These are phyloP conservation scores for Coptodon rendalli DNA, from an alignment of 2,113 vertebrate species.

Conservation along the genomic window DNA sequence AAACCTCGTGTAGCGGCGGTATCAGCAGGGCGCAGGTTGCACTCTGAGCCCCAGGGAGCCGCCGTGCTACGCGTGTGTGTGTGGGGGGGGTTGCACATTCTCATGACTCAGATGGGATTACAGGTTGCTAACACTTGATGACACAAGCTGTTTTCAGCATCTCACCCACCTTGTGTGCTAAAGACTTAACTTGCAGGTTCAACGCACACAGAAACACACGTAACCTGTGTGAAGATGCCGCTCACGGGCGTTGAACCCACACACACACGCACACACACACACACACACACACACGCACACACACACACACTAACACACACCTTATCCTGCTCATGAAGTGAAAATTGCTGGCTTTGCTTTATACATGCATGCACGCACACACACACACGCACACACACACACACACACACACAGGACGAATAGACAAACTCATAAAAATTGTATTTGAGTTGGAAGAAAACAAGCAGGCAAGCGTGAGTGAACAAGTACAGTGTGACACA, in stretches of 20 bases:
- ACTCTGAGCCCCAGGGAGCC: slow-evolving; percentile 29
- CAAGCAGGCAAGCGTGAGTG: background rate
- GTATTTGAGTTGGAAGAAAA: slow-evolving; percentile 10
- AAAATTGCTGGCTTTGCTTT: background rate
- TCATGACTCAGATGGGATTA: slow-evolving; percentile 65
- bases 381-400: background rate
- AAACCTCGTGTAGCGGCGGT: slow-evolving; percentile 33
- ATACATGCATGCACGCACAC: background rate
- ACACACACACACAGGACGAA: background rate
- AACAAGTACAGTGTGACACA: background rate
- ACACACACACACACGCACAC: background rate
- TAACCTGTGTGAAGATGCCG: background rate
- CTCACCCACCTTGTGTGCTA: slow-evolving; percentile 41
- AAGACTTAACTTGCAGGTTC: slow-evolving; percentile 21
- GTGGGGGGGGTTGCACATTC: background rate
- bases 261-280: background rate
- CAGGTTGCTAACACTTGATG: slow-evolving; percentile 63
- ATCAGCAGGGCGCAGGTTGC: slow-evolving; percentile 56
- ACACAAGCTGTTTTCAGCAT: slow-evolving; percentile 60
- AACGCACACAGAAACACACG: background rate
- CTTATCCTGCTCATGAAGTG: slow-evolving; percentile 11
- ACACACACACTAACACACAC: background rate
- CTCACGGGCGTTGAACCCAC: background rate
- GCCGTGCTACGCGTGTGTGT: background rate
- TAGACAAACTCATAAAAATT: background rate